Evolutionary conservation across 2,888 invertebrate genomes (phyloP).

Genomic region (Orthosia incerta): DNA sequence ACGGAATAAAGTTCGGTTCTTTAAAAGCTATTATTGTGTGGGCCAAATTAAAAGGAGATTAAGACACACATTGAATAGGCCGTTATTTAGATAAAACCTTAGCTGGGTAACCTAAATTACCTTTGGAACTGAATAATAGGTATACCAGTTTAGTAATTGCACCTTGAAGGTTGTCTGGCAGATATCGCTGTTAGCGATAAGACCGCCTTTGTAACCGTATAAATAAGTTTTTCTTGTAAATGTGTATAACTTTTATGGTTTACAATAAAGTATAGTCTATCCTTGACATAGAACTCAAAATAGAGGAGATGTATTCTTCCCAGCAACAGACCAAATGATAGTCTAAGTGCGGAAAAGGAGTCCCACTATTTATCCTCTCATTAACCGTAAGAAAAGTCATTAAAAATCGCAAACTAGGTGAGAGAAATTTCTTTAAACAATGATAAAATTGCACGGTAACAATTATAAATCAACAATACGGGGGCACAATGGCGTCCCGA

Average conservation of each 20-base stretch:
- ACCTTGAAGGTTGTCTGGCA: background rate
- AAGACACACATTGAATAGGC: background rate
- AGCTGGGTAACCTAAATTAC: too few species aligned
- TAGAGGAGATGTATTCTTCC: background rate
- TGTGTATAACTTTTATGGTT: too few species aligned
- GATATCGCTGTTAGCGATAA: too few species aligned
- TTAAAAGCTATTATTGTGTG: background rate
- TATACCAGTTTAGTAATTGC: background rate
- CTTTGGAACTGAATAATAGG: background rate
- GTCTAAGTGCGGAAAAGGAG: too few species aligned
- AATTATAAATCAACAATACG: slow-evolving; percentile 78
- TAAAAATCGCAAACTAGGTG: slow-evolving; percentile 57
- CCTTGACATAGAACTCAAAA: background rate
- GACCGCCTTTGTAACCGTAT: too few species aligned
- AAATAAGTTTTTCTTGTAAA: too few species aligned
- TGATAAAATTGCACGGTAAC: slow-evolving; percentile 68
- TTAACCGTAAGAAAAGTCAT: slow-evolving; percentile 50
- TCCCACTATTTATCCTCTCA: slow-evolving; percentile 18
- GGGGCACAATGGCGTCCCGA: slow-evolving; percentile 65
- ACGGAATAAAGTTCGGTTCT: background rate
- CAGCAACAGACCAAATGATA: background rate
- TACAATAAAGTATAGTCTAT: too few species aligned
- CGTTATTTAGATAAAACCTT: too few species aligned
- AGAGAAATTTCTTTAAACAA: slow-evolving; percentile 60
- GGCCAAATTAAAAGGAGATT: background rate